Evolutionary conservation across 1,140 invertebrate species (phyloP), one percentile per base, ranked within the genome.

Genomic region (Ericerus pela): DNA sequence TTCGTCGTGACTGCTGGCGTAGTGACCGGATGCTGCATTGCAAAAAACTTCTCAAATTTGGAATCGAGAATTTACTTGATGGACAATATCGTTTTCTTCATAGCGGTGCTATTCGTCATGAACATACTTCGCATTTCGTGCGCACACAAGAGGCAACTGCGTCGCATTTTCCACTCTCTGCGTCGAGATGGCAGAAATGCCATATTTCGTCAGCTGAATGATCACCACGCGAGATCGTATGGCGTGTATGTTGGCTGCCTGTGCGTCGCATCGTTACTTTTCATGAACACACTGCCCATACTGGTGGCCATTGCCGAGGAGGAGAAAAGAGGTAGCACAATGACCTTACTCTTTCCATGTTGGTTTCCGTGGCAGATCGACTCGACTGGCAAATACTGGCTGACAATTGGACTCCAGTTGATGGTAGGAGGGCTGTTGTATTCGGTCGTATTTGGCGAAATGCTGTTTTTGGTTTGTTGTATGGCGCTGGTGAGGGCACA

Each of bases 341-440:
- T 10, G 3, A 47, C 41, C 3, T 14, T 47, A 20, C 10, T 47
- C 20, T 47, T 47, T 47, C 41, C 41, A 3, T 47, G 41, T 22
- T 47, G 41, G 41, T 47, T 47, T 47, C 41, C 41, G 2, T 47
- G 41, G 41, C 10, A 47, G 3, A 24, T 47, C 4, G 41, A 47
- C 3, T 47, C 41, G 41, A 47, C 16, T 3, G 11, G 16, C 6
- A 24, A 18, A 16, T 47, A 47, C 20, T 2, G 22, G 16, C 14
- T 22, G 16, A 47, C 41, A 24, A 22, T 47, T 18, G 18, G 8
- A 3, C 14, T 47, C 20, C 12, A 47, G 16, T 10, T 47, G 2
- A 5, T 4, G 20, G 8, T 3, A 10, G 41, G 16, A 2, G 16
- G 10, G 16, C 11, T 47, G 20, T 14, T 47, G 41, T 47, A 47